phyloP scores from a whole-genome alignment of 1,140 invertebrate genomes.

The Aleiodes sp. region DNA sequence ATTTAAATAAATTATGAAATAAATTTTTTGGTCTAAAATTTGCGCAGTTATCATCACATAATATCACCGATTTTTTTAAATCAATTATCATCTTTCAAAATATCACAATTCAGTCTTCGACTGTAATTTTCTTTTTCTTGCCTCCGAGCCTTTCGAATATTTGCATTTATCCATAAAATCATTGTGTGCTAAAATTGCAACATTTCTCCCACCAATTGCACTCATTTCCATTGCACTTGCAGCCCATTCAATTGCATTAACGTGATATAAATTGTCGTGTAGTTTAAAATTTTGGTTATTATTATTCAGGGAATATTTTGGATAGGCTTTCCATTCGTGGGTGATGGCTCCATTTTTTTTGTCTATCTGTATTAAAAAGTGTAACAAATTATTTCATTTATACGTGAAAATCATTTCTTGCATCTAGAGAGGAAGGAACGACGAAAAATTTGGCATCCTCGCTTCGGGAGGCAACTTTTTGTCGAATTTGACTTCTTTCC shows the following conservation, averaged over 20 bases:
- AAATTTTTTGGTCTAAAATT: too few relatives aligned
- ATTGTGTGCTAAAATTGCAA: constrained; percentile 69
- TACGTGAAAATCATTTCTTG: too few relatives aligned
- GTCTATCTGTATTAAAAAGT: constrained; percentile 43
- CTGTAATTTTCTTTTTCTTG: constrained; percentile 1
- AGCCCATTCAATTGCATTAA: constrained; percentile 76
- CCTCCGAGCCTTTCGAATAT: background rate
- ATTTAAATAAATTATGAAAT: too few relatives aligned
- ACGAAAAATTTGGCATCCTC: background rate
- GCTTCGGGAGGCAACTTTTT: too few relatives aligned
- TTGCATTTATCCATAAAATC: constrained; percentile 39
- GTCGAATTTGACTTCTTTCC: too few relatives aligned
- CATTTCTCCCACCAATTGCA: constrained; percentile 73
- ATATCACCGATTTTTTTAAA: too few relatives aligned
- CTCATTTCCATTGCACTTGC: constrained; percentile 81
- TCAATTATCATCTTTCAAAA: background rate
- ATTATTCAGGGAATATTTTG: constrained; percentile 65
- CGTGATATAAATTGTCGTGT: constrained; percentile 69
- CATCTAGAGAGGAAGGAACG: too few relatives aligned
- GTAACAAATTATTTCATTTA: constrained; percentile 46
- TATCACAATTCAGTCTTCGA: background rate
- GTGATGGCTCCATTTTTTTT: constrained; percentile 42
- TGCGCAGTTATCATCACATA: too few relatives aligned
- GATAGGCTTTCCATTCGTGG: constrained; percentile 72
- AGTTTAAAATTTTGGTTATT: constrained; percentile 68